These are phyloP conservation scores for Nannoperca obscura DNA, from an alignment of 2,797 vertebrate species.

Conservation along the genomic window DNA sequence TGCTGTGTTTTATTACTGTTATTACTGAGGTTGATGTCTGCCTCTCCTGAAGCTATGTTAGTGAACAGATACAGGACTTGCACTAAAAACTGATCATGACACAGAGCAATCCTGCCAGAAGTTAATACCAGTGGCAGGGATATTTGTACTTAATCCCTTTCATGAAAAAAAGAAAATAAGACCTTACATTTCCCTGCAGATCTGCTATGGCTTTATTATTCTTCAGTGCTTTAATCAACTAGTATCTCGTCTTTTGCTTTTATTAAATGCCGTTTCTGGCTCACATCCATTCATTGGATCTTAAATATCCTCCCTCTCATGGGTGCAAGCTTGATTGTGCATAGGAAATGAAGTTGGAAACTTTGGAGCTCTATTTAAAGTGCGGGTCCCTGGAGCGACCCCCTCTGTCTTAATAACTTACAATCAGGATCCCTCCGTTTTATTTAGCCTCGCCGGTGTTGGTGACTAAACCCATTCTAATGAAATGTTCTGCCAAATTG, in stretches of 20 bases:
- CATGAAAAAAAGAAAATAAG: constrained; percentile 69
- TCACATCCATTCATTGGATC: constrained; percentile 87
- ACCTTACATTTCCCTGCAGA: constrained; percentile 75
- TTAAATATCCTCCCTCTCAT: constrained; percentile 85
- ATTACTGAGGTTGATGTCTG: constrained; percentile 53
- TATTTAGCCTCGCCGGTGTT: constrained; percentile 81
- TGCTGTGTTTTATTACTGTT: constrained; percentile 55
- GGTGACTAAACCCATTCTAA: constrained; percentile 84
- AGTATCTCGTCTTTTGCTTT: constrained; percentile 73
- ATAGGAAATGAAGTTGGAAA: constrained; percentile 89
- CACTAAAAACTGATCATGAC: constrained; percentile 63
- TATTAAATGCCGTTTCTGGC: constrained; percentile 87
- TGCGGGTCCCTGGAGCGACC: constrained; percentile 85
- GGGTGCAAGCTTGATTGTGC: constrained; percentile 90
- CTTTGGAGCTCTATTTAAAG: constrained; percentile 91
- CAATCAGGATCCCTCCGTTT: constrained; percentile 85
- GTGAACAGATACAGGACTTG: constrained; percentile 41
- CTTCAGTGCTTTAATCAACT: constrained; percentile 79
- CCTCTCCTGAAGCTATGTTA: constrained; percentile 46
- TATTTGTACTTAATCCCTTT: constrained; percentile 78
- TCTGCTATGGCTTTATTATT: constrained; percentile 68
- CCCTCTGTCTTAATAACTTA: constrained; percentile 87
- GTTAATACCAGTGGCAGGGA: constrained; percentile 70
- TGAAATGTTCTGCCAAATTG: constrained; percentile 88
- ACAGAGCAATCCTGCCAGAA: constrained; percentile 59